Base-by-base conservation (phyloP, 1,140 invertebrate species). In the Pomacea maculata region DNA sequence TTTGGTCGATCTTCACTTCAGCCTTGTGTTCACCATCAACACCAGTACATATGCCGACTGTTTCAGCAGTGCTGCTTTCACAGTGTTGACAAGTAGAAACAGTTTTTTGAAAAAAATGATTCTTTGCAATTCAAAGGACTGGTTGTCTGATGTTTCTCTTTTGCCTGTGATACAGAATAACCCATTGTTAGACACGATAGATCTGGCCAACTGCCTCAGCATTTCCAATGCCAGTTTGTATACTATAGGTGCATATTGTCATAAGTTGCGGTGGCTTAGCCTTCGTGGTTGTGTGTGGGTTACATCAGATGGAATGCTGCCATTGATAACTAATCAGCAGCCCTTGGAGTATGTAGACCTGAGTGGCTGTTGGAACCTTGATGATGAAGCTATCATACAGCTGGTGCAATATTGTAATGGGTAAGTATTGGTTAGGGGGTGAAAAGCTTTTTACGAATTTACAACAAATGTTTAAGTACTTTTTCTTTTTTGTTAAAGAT, bases 281-380 rank as follows among this genome's bases (percentile, higher is more conserved):
- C 74, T 92, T 14, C 85, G 85, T 34, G 87, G 89, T 34, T 91
- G 91, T 85, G 87, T 90, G 75, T 91, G 91, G 91, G 76, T 90
- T 15, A 88, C 86, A 83, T 81, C 80, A 63, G 85, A 85, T n/a
- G 86, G 86, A 25, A 73, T 92, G 34, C 86, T 86, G 10, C 82
- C 83, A 5, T 73, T 91, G n/a, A 83, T 86, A 17, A 45, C 86
- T 15, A 85, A 89, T 63, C 87, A 86, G 80, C 79, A 76, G 19
- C 75, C 85, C 9, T 78, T 92, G 55, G 88, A 90, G 74, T 82
- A 85, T 52, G 68, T 92, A 45, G 88, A 91, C 83, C 74, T 92
- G 45, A 87, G 87, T n/a, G 90, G 90, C 61, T 92, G 91, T 77
- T 92, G 91, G 91, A 86, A 91, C 74, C 73, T 92, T 0, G 87